Conservation (phyloP, 2,888 invertebrate species). For the Congeria kusceri region DNA sequence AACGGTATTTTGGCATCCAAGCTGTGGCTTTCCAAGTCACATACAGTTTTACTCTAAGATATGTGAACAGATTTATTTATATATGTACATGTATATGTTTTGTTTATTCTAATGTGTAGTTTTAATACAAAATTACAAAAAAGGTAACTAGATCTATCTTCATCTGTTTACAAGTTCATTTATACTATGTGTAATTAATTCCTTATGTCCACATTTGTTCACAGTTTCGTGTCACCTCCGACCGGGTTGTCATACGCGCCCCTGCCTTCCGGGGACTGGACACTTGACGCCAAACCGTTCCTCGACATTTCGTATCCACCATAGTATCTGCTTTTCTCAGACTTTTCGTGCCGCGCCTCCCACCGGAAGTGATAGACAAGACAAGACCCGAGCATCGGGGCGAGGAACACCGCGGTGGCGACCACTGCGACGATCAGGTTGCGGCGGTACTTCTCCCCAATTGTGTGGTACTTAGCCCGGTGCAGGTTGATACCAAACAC, state of each 20-base stretch:
- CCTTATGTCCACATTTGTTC: too few relatives aligned
- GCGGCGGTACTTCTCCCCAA: constrained; percentile 61
- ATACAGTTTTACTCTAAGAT: too few relatives aligned
- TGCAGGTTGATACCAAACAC: constrained; percentile 61
- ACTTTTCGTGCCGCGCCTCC: constrained; percentile 28
- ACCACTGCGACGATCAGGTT: constrained; percentile 66
- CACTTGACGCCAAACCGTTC: constrained; percentile 8
- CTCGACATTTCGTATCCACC: constrained; percentile 5
- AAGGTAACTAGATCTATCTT: too few relatives aligned
- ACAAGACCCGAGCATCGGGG: constrained; percentile 50
- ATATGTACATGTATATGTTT: too few relatives aligned
- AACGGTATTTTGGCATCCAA: too few relatives aligned
- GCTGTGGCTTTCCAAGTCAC: too few relatives aligned
- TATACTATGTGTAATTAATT: too few relatives aligned
- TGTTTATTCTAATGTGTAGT: too few relatives aligned
- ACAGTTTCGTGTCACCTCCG: background rate
- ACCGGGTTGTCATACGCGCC: constrained; percentile 54
- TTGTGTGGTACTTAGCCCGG: constrained; percentile 30
- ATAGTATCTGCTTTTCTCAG: constrained; percentile 2
- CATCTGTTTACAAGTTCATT: too few relatives aligned
- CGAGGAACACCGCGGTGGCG: constrained; percentile 63
- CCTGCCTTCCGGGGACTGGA: constrained; percentile 27
- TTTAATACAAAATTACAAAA: too few relatives aligned
- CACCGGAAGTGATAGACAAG: constrained; percentile 63
- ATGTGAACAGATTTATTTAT: too few relatives aligned